Conservation (phyloP, 2,113 vertebrate species). For the Gopherus flavomarginatus region DNA sequence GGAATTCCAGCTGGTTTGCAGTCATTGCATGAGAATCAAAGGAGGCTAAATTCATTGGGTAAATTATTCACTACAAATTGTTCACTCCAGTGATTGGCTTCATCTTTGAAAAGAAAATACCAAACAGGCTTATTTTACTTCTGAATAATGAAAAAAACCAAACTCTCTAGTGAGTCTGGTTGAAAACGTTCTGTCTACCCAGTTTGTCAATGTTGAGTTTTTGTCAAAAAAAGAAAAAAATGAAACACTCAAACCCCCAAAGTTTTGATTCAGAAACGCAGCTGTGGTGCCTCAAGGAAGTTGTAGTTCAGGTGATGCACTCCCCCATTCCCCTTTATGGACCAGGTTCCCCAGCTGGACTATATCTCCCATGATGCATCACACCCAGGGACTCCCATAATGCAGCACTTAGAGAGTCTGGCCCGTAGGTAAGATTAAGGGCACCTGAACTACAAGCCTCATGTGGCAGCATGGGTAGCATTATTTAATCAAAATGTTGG, state of each 20-base stretch:
- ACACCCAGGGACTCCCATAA: background rate
- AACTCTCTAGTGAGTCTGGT: background rate
- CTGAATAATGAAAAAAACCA: background rate
- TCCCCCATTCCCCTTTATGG: background rate
- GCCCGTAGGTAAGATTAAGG: background rate
- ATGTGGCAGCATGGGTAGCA: background rate
- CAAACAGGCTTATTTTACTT: background rate
- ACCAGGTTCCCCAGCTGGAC: background rate
- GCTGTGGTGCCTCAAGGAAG: background rate
- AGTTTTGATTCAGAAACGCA: too few relatives aligned
- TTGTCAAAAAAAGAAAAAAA: background rate
- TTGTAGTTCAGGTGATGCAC: background rate
- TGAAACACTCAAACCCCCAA: background rate
- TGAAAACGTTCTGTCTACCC: background rate
- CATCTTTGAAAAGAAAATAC: background rate
- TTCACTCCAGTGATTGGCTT: background rate
- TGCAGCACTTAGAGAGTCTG: background rate
- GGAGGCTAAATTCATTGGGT: background rate
- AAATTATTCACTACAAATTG: background rate
- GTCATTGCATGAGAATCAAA: background rate
- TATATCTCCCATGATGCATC: background rate
- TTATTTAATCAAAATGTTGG: background rate
- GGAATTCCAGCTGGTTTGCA: background rate
- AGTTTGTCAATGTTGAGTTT: background rate
- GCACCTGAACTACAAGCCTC: background rate